Base-by-base conservation (phyloP, 2,888 invertebrate species). In the Amphiduros pacificus region DNA sequence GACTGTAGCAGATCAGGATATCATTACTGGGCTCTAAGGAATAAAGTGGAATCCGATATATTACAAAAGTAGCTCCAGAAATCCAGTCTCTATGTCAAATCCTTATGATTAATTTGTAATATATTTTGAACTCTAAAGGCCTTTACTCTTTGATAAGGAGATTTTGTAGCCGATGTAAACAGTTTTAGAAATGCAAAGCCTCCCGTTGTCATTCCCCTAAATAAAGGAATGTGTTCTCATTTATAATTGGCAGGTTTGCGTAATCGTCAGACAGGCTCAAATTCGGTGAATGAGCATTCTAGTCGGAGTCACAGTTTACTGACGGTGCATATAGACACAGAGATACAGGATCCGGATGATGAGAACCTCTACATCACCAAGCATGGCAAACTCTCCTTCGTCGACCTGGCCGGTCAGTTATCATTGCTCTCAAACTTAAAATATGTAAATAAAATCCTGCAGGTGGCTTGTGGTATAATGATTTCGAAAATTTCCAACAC, bases 311-410 rank as follows among this genome's bases (percentile, higher is more conserved):
- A 96, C 85, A 92, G 93, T 3, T 87, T 94, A 67, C 87, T 96
- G n/a, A 92, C 93, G 24, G 91, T 96, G 57, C 89, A 92, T 75
- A 92, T 96, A 71, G 90, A 92, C 36, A 89, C 92, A 0, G 94
- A 94, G 77, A 71, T 74, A 1, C 74, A 74, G 49, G 82, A 84
- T 63, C 77, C 79, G 0, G 82, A 82, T 6, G 83, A 83, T 62
- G 77, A 80, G 66, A 91, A 91, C 50, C 90, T 93, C 50, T 92
- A 91, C 73, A 89, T 94, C 72, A 91, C 93, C 36, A 90, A 92
- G 71, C 91, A 93, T 74, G 96, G 96, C 28, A 96, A 96, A 85
- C 90, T 96, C 60, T 94, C 94, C 84, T 94, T 96, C 81, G 95
- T 96, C 6, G 96, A 96, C 83, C 85, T 96, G 63, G 96, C 96